Percentiles rank a stretch among this genome's conserved stretches.
phyloP scores from a whole-genome alignment of 2,888 invertebrate genomes.

The Cybosia mesomella region DNA sequence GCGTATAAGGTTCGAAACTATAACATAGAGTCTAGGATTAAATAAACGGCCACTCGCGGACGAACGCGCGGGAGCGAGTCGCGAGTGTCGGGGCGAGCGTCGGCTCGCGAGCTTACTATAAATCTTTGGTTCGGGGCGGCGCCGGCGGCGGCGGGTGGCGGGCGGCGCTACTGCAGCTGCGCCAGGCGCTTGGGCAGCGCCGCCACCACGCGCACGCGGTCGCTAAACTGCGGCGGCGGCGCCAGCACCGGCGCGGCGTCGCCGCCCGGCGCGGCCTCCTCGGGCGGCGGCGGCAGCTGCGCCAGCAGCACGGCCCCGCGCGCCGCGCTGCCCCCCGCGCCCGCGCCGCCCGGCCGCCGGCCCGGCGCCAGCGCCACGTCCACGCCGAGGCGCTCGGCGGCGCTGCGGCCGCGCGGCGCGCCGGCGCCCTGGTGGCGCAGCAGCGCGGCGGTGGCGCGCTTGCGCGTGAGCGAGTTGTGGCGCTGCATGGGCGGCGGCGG shows the following conservation, averaged over 20 bases:
- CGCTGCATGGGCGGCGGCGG: constrained; percentile 83
- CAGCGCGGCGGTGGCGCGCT: constrained; percentile 87
- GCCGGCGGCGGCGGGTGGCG: constrained; percentile 9
- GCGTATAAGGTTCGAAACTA: constrained; percentile 69
- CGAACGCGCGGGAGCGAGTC: constrained; percentile 61
- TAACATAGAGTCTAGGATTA: constrained; percentile 47
- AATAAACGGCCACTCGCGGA: neutral
- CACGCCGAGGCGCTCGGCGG: constrained; percentile 73
- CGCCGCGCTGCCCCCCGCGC: constrained; percentile 65
- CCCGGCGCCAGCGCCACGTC: constrained; percentile 79
- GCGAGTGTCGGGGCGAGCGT: constrained; percentile 78
- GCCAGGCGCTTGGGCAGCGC: constrained; percentile 92
- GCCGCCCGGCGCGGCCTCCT: constrained; percentile 86
- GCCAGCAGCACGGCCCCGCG: constrained; percentile 83
- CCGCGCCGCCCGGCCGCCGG: constrained; percentile 78
- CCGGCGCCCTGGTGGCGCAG: constrained; percentile 76
- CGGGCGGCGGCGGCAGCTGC: constrained; percentile 95
- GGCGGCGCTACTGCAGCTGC: constrained; percentile 70
- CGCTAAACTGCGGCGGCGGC: constrained; percentile 97
- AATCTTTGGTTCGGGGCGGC: constrained; percentile 80
- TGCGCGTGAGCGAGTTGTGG: constrained; percentile 88
- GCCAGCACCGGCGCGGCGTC: constrained; percentile 85
- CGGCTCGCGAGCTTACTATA: constrained; percentile 64
- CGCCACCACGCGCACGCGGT: constrained; percentile 94
- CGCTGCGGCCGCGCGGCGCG: constrained; percentile 73